phyloP scores from a whole-genome alignment of 2,113 vertebrate species.

The Pseudois nayaur region DNA sequence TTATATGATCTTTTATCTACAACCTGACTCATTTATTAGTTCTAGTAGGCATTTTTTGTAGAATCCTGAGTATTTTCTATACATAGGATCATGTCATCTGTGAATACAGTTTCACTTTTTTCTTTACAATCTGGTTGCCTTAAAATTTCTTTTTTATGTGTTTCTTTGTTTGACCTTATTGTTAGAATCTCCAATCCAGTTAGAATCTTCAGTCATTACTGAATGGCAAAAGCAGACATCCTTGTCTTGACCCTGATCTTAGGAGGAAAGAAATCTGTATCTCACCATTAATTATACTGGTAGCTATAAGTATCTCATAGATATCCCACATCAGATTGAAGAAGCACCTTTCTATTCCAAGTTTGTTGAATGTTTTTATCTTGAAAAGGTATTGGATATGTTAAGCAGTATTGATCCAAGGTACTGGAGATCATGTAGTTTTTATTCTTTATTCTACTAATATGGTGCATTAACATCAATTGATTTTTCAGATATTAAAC shows the following conservation, averaged over 20 bases:
- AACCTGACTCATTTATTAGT: background rate
- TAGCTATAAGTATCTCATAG: background rate
- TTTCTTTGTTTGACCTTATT: background rate
- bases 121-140: background rate
- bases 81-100: background rate
- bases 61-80: background rate
- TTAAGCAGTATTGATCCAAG: background rate
- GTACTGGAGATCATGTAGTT: background rate
- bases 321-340: background rate
- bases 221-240: background rate
- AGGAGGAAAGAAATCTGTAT: background rate
- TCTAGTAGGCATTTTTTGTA: background rate
- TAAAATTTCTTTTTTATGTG: background rate
- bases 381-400: background rate
- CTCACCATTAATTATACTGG: background rate
- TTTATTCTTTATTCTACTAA: background rate
- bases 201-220: background rate
- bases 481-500: background rate
- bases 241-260: background rate
- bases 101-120: background rate
- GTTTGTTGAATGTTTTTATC: background rate
- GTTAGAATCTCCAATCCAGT: background rate
- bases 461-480: background rate
- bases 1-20: background rate
- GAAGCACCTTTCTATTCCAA: background rate